These are phyloP conservation scores for Planiliza haematocheilus DNA, from an alignment of 2,113 vertebrate genomes.

Conservation along the genomic window DNA sequence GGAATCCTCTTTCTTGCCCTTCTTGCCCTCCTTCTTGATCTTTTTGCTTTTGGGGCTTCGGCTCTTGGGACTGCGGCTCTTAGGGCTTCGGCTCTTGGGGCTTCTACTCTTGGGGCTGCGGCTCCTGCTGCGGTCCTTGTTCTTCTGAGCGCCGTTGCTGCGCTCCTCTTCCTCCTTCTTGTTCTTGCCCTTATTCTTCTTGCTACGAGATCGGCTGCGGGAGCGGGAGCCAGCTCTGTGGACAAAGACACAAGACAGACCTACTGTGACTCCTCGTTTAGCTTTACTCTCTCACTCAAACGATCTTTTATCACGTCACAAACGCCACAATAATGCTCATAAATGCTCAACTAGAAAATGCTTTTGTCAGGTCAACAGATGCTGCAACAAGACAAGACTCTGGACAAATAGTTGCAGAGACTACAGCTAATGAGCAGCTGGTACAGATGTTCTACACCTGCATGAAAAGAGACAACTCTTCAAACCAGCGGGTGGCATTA, in stretches of 20 bases:
- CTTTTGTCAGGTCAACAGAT: too few relatives aligned
- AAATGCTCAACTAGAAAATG: too few relatives aligned
- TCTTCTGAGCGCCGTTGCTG: slow-evolving; percentile 76
- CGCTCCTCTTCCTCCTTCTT: slow-evolving; percentile 83
- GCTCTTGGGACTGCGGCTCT: slow-evolving; percentile 81
- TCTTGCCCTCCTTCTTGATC: slow-evolving; percentile 88
- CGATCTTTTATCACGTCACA: too few relatives aligned
- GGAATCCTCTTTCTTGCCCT: slow-evolving; percentile 79
- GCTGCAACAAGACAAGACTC: too few relatives aligned
- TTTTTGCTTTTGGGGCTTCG: slow-evolving; percentile 88
- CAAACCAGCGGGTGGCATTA: too few relatives aligned
- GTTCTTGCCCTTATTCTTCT: slow-evolving; percentile 79
- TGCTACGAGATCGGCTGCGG: slow-evolving; percentile 86
- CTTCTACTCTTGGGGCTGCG: slow-evolving; percentile 82
- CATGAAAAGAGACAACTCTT: too few relatives aligned
- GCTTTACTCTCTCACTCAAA: too few relatives aligned
- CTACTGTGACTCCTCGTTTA: too few relatives aligned
- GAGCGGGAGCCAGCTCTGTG: slow-evolving; percentile 89
- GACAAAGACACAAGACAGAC: neutral
- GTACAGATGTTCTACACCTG: too few relatives aligned
- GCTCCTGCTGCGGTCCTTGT: slow-evolving; percentile 83
- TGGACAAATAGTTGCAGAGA: too few relatives aligned
- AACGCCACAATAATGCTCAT: too few relatives aligned
- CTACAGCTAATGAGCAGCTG: too few relatives aligned
- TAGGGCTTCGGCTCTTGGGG: slow-evolving; percentile 68